phyloP scores from a whole-genome alignment of 2,113 vertebrate species.

The Cryptomyrus ogoouensis region DNA sequence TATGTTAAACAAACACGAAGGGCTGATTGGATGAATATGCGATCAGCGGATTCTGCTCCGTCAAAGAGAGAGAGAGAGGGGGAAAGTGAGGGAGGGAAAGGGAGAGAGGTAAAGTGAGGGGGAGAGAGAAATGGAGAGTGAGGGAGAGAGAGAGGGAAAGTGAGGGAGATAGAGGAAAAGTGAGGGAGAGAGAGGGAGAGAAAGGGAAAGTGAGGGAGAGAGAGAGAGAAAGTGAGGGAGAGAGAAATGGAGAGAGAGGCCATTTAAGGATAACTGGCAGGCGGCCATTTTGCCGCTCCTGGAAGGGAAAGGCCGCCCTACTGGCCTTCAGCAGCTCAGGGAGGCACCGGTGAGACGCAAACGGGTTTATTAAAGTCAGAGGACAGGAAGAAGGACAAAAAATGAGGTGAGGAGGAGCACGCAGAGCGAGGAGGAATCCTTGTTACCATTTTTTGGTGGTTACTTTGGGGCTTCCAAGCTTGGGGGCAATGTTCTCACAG shows the following conservation, averaged over 20 bases:
- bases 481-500: not conserved
- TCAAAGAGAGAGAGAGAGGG: not conserved
- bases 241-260: not conserved
- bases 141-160: not conserved
- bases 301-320: not conserved
- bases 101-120: too few species aligned
- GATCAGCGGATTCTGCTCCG: not conserved
- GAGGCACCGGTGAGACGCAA: not conserved
- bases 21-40: constrained; percentile 7
- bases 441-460: not conserved
- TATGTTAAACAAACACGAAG: constrained; percentile 6
- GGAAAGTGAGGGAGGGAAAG: too few species aligned
- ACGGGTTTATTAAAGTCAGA: not conserved
- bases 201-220: not conserved
- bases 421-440: not conserved
- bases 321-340: not conserved
- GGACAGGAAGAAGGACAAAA: not conserved
- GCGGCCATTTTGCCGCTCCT: not conserved
- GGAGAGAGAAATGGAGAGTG: too few species aligned
- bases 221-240: too few species aligned
- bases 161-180: not conserved
- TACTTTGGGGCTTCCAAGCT: not conserved
- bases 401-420: not conserved
- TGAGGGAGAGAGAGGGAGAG: not conserved
- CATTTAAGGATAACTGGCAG: not conserved